A percentile compares a stretch with the other conserved stretches of the same genome.
Evolutionary conservation across 2,113 vertebrate species (phyloP).

Genomic region (Oncorhynchus kisutch): DNA sequence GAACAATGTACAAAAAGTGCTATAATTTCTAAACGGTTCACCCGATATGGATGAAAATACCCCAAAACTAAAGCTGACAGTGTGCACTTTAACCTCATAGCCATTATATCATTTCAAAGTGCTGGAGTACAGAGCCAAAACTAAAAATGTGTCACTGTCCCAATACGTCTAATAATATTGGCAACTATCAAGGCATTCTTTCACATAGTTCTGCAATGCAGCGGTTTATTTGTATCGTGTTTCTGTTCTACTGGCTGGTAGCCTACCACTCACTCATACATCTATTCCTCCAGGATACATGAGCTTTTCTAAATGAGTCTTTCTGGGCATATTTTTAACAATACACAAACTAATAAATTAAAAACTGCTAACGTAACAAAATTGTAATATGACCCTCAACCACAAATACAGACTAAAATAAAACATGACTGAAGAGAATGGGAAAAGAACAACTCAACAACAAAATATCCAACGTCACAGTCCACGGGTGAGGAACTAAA

Average conservation of each 20-base stretch:
- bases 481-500: too few relatives aligned
- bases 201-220: conserved; percentile 15
- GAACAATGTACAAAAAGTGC: too few relatives aligned
- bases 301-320: conserved; percentile 51
- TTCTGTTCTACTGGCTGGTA: neutral
- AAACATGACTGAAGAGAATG: conserved; percentile 35
- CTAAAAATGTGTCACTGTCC: too few relatives aligned
- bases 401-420: conserved; percentile 32
- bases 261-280: neutral
- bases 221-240: neutral
- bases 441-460: neutral
- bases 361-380: conserved; percentile 55
- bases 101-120: too few relatives aligned
- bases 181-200: conserved; percentile 6
- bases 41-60: too few relatives aligned
- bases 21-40: too few relatives aligned
- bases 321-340: conserved; percentile 39
- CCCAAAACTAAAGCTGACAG: too few relatives aligned
- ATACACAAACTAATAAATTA: conserved; percentile 71
- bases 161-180: too few relatives aligned
- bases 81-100: too few relatives aligned
- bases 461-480: conserved; percentile 21
- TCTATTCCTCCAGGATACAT: conserved; percentile 24
- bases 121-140: too few relatives aligned
- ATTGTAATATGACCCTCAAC: conserved; percentile 50